Evolutionary conservation across 2,888 invertebrate genomes (phyloP), one percentile per base, ranked within the genome.

Genomic region (Lobophora halterata): DNA sequence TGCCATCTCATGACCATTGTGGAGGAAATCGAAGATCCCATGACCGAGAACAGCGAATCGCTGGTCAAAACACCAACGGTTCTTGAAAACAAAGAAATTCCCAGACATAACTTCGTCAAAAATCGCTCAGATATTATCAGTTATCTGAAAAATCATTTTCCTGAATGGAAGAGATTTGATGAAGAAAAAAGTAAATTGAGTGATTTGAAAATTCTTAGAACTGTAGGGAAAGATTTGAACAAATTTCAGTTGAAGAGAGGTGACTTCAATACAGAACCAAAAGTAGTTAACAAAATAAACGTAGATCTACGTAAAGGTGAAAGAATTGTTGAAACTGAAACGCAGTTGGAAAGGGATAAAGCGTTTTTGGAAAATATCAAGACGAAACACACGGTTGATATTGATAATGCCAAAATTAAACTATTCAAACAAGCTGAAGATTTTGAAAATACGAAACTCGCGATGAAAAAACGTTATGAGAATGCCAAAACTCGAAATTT

Each of bases 81-180:
- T n/a, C n/a, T n/a, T n/a, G n/a, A n/a, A n/a, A n/a, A 21, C 6
- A 8, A 6, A 6, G 21, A 30, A 13, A 2, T 8, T n/a, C n/a
- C n/a, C 0, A 30, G 21, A 23, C 17, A 27, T 4, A 35, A 41
- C 12, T 41, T 56, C 49, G n/a, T 47, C 0, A 76, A 73, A 39
- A 49, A 54, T 0, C 46, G 48, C 0, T 52, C 58, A 0, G 58
- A 68, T 0, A 52, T 76, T 0, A 17, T 71, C 0, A 42, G 60
- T 0, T 78, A 77, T 30, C 41, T 79, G 13, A 69, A 62, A 17
- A 63, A 64, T 14, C 66, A 79, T 48, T 78, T 51, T 17, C 30
- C 50, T 0, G 46, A 52, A 1, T 76, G 73, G 73, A 46, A 54
- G 2, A 3, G 36, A 0, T 57, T 41, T 20, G 44, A 55, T 1